Evolutionary conservation across 2,113 vertebrate genomes (phyloP).

Genomic region (Agelaius phoeniceus): DNA sequence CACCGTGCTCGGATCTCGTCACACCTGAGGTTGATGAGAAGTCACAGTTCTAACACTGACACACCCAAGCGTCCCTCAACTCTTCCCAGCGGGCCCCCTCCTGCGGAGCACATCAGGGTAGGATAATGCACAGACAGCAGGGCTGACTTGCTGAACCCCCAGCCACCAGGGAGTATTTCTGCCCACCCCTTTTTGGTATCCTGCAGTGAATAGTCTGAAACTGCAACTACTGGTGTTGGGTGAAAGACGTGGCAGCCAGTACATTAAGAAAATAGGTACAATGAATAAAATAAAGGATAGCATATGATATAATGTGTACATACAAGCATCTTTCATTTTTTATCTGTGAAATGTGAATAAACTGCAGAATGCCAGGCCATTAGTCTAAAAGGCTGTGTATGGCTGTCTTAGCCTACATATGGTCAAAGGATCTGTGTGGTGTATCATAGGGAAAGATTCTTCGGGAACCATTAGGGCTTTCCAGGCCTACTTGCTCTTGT

Average conservation of each 20-base stretch:
- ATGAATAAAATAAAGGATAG: slow-evolving; percentile 77
- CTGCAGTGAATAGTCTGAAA: slow-evolving; percentile 46
- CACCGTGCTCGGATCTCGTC: background rate
- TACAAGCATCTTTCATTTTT: slow-evolving; percentile 68
- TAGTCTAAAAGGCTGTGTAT: slow-evolving; percentile 68
- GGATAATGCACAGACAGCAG: background rate
- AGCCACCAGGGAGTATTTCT: background rate
- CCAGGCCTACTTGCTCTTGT: background rate
- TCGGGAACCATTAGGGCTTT: background rate
- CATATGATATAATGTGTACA: slow-evolving; percentile 76
- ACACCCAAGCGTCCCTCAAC: background rate
- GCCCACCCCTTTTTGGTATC: slow-evolving; percentile 60
- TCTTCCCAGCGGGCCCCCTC: background rate
- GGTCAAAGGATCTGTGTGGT: slow-evolving; percentile 38
- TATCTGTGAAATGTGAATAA: slow-evolving; percentile 71
- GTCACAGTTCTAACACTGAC: background rate
- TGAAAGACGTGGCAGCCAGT: slow-evolving; percentile 58
- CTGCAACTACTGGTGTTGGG: slow-evolving; percentile 7
- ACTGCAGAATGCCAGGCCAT: slow-evolving; percentile 66
- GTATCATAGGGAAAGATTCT: background rate
- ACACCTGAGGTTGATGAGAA: slow-evolving; percentile 19
- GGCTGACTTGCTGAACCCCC: background rate
- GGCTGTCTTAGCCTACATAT: slow-evolving; percentile 12
- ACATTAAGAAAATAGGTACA: slow-evolving; percentile 74
- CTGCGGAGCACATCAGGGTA: background rate